Evolutionary conservation across 2,888 invertebrate genomes (phyloP).

Genomic region (Eledona agricola): DNA sequence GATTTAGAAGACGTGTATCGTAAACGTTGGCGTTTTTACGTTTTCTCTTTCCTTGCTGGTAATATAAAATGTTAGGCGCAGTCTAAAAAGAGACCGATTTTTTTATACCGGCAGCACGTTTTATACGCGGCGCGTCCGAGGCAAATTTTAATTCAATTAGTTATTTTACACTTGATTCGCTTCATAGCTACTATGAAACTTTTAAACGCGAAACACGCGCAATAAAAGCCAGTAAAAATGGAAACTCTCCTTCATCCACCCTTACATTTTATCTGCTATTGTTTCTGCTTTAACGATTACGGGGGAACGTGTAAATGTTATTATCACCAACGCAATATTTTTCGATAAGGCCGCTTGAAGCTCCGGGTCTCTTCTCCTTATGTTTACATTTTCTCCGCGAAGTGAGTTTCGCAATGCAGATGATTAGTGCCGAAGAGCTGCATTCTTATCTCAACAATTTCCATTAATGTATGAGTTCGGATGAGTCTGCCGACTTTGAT

Average conservation of each 20-base stretch:
- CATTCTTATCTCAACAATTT: conserved; percentile 13
- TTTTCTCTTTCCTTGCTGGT: too few relatives aligned
- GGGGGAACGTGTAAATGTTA: conserved; percentile 28
- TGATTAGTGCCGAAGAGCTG: conserved; percentile 16
- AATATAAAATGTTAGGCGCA: too few relatives aligned
- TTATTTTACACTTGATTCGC: conserved; percentile 21
- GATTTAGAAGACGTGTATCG: background rate
- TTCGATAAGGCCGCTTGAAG: conserved; percentile 24
- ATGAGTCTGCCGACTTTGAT: too few relatives aligned
- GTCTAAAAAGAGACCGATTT: too few relatives aligned
- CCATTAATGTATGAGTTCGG: conserved; percentile 10
- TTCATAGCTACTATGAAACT: conserved; percentile 20
- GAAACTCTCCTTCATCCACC: background rate
- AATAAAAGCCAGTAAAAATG: conserved; percentile 13
- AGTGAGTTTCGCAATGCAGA: conserved; percentile 16
- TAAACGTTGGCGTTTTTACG: background rate
- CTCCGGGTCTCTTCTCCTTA: conserved; percentile 19
- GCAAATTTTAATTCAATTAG: conserved; percentile 22
- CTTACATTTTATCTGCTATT: background rate
- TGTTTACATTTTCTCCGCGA: conserved; percentile 20
- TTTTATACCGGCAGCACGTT: too few relatives aligned
- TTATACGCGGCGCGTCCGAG: too few relatives aligned
- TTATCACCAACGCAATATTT: conserved; percentile 31
- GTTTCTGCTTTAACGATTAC: too few relatives aligned
- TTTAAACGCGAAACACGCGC: conserved; percentile 6